Evolutionary conservation across 2,113 vertebrate species (phyloP), one percentile per base, ranked within the genome.

Genomic region (Periophthalmodon schlosseri): DNA sequence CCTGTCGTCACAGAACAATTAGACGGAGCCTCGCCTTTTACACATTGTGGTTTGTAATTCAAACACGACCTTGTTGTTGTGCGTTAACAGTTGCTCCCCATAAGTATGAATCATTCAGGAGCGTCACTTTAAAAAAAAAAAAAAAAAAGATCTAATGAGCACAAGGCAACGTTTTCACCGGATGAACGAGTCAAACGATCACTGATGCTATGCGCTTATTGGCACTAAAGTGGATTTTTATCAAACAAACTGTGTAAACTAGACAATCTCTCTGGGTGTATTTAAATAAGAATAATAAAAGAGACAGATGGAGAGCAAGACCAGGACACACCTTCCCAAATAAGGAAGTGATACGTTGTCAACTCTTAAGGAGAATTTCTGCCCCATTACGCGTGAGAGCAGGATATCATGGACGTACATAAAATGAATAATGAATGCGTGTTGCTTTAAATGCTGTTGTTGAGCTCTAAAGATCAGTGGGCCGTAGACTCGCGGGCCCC

Each of bases 161-260:
- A 20, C 28, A 20, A 65, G 2, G 10, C 28, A n/a, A 21, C 34
- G 21, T 65, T 39, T 65, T 44, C 16, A 21, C 63, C 5, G 11
- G 21, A 56, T 56, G n/a, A 56, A 56, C 10, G n/a, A 21, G n/a
- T n/a, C 9, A 54, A 21, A 56, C 52, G 10, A 56, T 9, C 2
- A 44, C 34, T 12, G 18, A 34, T 63, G 28, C 24, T 65, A n/a
- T 65, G 33, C 39, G 28, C 44, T 65, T 39, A 70, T 70, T 68
- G 64, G 73, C 34, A 79, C 34, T 54, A 75, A 81, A 79, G 81
- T 67, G 50, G 34, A 54, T 24, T 66, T 88, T 89, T 82, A 86
- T 91, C 92, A 93, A 94, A 93, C 91, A 94, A 91, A 90, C 88
- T 88, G 74, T 93, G 92, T 92, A 92, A 81, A 58, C 11, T 65